These are phyloP conservation scores for Notothenia rossii DNA, from an alignment of 2,113 vertebrate genomes.

Conservation along the genomic window DNA sequence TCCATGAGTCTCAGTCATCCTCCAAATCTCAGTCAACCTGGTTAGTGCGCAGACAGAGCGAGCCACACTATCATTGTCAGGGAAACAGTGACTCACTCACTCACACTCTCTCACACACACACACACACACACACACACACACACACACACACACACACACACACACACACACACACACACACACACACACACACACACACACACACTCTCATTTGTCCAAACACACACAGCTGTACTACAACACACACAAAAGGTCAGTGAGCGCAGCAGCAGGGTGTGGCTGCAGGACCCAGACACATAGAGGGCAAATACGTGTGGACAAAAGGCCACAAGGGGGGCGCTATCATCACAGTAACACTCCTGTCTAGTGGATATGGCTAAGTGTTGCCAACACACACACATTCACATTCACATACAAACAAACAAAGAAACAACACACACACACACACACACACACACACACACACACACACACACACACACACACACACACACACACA, in stretches of 20 bases:
- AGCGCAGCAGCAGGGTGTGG: constrained; percentile 6
- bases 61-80: constrained; percentile 42
- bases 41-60: constrained; percentile 46
- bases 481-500: neutral
- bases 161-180: constrained; percentile 21
- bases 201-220: constrained; percentile 1
- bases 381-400: constrained; percentile 17
- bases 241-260: constrained; percentile 22
- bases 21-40: constrained; percentile 38
- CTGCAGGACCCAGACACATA: constrained; percentile 34
- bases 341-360: constrained; percentile 38
- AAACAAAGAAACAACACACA: neutral
- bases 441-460: constrained; percentile 6
- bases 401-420: neutral
- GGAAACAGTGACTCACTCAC: constrained; percentile 57
- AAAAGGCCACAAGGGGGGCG: constrained; percentile 44
- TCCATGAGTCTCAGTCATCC: constrained; percentile 40
- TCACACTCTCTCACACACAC: constrained; percentile 26
- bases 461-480: neutral
- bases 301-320: constrained; percentile 43
- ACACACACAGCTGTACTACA: constrained; percentile 14
- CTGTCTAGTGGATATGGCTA: neutral
- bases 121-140: constrained; percentile 18
- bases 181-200: constrained; percentile 4
- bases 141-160: constrained; percentile 14